These are phyloP conservation scores for Propithecus perrieri DNA, from an alignment of 2,797 vertebrate species.

Conservation along the genomic window DNA sequence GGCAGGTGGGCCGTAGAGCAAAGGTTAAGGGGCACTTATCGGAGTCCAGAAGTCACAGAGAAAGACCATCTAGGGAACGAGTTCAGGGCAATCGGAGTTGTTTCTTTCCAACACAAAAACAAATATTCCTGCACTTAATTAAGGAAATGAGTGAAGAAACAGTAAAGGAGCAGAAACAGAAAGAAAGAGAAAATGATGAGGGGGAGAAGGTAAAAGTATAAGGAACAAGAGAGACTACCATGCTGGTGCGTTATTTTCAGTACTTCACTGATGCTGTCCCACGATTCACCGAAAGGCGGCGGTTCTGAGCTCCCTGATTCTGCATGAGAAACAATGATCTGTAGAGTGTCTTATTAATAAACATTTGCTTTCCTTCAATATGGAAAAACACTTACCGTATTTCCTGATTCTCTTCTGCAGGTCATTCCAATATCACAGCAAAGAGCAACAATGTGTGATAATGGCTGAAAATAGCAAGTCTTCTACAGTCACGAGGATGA, in stretches of 20 bases:
- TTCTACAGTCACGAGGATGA: constrained; percentile 85
- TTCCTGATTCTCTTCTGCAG: constrained; percentile 81
- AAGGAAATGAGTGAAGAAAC: neutral
- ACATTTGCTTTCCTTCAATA: neutral
- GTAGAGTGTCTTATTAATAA: neutral
- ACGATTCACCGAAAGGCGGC: rapidly evolving
- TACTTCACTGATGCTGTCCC: rapidly evolving
- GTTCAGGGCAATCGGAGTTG: neutral
- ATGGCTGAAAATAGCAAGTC: constrained; percentile 90
- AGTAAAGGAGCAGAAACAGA: neutral
- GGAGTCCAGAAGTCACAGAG: neutral
- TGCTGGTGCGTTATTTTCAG: rapidly evolving
- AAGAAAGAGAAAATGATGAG: neutral
- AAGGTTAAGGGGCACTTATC: rapidly evolving
- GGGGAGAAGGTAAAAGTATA: rapidly evolving
- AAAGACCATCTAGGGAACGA: neutral
- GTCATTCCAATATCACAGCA: constrained; percentile 91
- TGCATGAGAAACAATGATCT: rapidly evolving
- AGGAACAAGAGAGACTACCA: neutral
- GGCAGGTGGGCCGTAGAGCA: rapidly evolving
- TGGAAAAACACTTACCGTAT: rapidly evolving
- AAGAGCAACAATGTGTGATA: constrained; percentile 92
- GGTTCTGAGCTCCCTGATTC: neutral
- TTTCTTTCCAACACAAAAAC: neutral
- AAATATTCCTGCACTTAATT: neutral